phyloP scores from a whole-genome alignment of 2,888 invertebrate species.

The Linnaemya vulpina region DNA sequence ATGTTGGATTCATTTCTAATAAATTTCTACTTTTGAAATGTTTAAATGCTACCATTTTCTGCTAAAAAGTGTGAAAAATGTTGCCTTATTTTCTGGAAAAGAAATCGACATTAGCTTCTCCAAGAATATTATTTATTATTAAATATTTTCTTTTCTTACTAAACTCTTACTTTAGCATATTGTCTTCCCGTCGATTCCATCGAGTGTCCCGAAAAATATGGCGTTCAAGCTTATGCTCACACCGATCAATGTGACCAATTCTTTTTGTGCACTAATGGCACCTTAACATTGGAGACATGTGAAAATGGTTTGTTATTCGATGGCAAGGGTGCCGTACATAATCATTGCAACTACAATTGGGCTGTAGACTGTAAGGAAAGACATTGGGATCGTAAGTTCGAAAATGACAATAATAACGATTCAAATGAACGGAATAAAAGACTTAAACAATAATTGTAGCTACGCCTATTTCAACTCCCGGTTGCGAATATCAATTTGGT shows the following conservation, averaged over 20 bases:
- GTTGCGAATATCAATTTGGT: slow-evolving; percentile 95
- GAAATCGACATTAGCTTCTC: too few relatives aligned
- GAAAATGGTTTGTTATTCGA: slow-evolving; percentile 96
- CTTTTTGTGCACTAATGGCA: slow-evolving; percentile 95
- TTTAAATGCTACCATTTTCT: too few relatives aligned
- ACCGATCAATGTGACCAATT: slow-evolving; percentile 94
- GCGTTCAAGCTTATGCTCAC: slow-evolving; percentile 92
- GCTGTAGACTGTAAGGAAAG: slow-evolving; percentile 93
- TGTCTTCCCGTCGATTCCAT: slow-evolving; percentile 87
- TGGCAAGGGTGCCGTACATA: slow-evolving; percentile 93
- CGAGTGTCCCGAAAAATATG: slow-evolving; percentile 91
- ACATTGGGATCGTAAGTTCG: slow-evolving; percentile 89
- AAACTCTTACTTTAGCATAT: slow-evolving; percentile 83
- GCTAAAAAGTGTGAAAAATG: too few relatives aligned
- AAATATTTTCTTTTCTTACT: too few relatives aligned
- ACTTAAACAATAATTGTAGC: slow-evolving; percentile 84
- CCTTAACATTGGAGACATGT: slow-evolving; percentile 93
- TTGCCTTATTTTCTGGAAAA: too few relatives aligned
- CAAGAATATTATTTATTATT: too few relatives aligned
- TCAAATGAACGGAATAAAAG: neutral
- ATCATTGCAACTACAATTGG: slow-evolving; percentile 98
- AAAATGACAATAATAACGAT: neutral
- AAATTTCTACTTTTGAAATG: too few relatives aligned
- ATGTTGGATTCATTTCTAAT: too few relatives aligned
- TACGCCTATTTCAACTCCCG: slow-evolving; percentile 90